Conservation (phyloP, 2,113 vertebrate genomes). For the Barnardius zonarius region DNA sequence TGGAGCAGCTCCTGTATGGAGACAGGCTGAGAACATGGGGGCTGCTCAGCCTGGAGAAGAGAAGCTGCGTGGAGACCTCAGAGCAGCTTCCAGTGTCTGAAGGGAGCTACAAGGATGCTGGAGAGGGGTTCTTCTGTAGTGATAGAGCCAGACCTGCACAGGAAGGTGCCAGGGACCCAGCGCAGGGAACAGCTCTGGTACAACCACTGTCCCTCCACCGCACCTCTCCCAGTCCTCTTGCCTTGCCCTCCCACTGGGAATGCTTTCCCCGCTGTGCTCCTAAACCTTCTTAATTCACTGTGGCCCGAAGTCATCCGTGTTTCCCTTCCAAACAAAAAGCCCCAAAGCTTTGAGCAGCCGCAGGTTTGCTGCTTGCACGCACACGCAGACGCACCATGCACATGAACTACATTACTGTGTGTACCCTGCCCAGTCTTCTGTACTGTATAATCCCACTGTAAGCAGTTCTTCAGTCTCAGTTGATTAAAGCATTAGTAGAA, state of each 20-base stretch:
- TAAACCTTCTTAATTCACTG: background rate
- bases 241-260: background rate
- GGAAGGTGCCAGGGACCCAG: background rate
- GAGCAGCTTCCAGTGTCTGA: background rate
- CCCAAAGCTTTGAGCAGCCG: background rate
- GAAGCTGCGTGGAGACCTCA: background rate
- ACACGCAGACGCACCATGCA: background rate
- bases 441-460: conserved; percentile 16
- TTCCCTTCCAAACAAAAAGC: background rate
- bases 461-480: conserved; percentile 13
- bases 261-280: fast-evolving
- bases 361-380: background rate
- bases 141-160: fast-evolving
- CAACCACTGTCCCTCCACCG: background rate
- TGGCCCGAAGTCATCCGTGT: background rate
- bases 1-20: background rate
- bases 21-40: background rate
- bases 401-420: background rate
- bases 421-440: background rate
- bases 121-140: background rate
- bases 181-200: background rate
- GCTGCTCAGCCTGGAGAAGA: background rate
- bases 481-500: conserved; percentile 60
- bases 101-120: background rate
- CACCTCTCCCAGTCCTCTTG: background rate